Conservation (phyloP, 2,113 vertebrate genomes). For the Sinocyclocheilus anophthalmus region DNA sequence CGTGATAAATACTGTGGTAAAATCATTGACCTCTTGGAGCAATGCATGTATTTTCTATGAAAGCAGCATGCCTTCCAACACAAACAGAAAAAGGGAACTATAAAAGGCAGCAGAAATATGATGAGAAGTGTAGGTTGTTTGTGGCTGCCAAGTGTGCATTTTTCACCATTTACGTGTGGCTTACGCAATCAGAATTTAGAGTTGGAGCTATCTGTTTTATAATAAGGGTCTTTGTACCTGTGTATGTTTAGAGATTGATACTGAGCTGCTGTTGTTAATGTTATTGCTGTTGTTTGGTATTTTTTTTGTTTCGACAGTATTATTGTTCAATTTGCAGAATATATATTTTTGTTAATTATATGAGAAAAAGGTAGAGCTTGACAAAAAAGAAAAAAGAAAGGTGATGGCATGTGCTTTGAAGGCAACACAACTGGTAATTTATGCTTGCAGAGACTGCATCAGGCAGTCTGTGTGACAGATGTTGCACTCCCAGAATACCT, state of each 20-base stretch:
- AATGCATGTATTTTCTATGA: neutral
- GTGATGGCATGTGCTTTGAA: neutral
- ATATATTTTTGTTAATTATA: neutral
- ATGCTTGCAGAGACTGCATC: constrained; percentile 54
- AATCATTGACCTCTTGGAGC: neutral
- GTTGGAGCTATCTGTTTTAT: neutral
- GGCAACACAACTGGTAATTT: constrained; percentile 46
- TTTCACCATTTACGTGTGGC: neutral
- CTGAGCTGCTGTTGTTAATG: constrained; percentile 37
- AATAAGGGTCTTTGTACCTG: constrained; percentile 25
- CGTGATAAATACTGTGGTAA: neutral
- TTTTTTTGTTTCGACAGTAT: neutral
- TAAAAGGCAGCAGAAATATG: neutral
- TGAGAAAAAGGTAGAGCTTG: neutral
- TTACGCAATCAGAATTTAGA: neutral
- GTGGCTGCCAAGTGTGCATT: neutral
- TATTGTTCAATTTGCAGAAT: neutral
- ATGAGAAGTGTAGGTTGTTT: neutral
- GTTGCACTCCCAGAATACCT: constrained; percentile 53
- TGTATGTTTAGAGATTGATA: constrained; percentile 59
- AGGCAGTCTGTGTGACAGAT: constrained; percentile 56
- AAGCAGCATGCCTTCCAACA: neutral
- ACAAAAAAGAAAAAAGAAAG: neutral
- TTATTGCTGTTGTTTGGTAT: neutral
- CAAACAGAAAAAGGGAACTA: neutral